Conservation (phyloP, 2,113 vertebrate species). For the Romanogobio albipinnatus region DNA sequence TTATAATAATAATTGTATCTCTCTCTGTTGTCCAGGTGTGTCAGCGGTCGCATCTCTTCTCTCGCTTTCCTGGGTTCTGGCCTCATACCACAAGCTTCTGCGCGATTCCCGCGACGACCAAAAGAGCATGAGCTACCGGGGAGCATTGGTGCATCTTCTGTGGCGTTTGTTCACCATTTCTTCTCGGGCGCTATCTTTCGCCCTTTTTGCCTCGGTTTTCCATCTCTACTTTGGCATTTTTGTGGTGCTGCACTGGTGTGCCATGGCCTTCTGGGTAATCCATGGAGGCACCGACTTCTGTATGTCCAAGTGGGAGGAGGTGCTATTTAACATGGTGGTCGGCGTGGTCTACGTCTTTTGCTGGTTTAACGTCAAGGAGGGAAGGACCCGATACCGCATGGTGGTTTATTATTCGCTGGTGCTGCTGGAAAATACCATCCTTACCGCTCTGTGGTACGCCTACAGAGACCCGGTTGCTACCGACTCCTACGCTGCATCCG, state of each 20-base stretch:
- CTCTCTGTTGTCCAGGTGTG: constrained; percentile 79
- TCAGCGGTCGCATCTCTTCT: constrained; percentile 96
- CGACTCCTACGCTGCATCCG: constrained; percentile 93
- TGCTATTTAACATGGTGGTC: constrained; percentile 99
- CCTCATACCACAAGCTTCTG: constrained; percentile 99
- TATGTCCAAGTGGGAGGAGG: constrained; percentile 99
- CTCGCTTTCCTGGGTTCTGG: constrained; percentile 99
- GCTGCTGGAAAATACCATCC: constrained; percentile 93
- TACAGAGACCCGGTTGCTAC: constrained; percentile 95
- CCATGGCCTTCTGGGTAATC: constrained; percentile 99
- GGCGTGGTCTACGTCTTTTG: constrained; percentile 99
- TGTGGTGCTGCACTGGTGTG: constrained; percentile 99
- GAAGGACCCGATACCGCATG: constrained; percentile 97
- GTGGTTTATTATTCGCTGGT: constrained; percentile 96
- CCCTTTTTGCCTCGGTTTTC: constrained; percentile 99
- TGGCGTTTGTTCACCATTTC: constrained; percentile 99
- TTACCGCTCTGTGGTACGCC: constrained; percentile 97
- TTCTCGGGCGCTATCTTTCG: constrained; percentile 97
- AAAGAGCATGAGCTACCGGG: constrained; percentile 99
- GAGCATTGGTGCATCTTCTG: constrained; percentile 94
- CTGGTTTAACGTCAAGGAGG: constrained; percentile 99
- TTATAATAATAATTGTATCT: background rate
- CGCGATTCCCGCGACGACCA: constrained; percentile 98
- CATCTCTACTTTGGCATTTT: constrained; percentile 99
- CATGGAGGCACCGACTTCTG: constrained; percentile 99